These are phyloP conservation scores for Bombus picipes DNA, from an alignment of 1,140 invertebrate species.

Conservation along the genomic window DNA sequence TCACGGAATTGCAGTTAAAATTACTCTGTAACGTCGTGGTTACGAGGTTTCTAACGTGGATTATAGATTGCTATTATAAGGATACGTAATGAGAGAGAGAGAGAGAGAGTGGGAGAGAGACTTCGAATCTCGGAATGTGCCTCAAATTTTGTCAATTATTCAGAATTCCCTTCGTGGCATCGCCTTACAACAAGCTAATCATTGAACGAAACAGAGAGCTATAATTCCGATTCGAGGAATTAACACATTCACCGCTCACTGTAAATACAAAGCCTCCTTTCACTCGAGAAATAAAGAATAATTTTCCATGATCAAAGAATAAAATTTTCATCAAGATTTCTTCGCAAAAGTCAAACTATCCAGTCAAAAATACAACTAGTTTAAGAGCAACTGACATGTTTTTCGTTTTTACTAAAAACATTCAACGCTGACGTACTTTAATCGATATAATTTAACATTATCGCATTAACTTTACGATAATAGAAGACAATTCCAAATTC, in stretches of 20 bases:
- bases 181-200: slow-evolving; percentile 2
- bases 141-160: background rate
- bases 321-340: too few species aligned
- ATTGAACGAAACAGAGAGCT: background rate
- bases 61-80: background rate
- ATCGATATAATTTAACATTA: background rate
- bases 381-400: background rate
- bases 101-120: too few species aligned
- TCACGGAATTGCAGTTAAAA: too few species aligned
- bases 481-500: too few species aligned
- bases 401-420: background rate
- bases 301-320: background rate
- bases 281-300: background rate
- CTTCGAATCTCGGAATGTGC: background rate
- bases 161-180: background rate
- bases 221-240: background rate
- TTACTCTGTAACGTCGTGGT: background rate
- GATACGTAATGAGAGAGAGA: background rate
- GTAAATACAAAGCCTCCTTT: background rate
- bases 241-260: slow-evolving; percentile 17
- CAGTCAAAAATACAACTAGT: background rate
- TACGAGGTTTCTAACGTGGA: background rate
- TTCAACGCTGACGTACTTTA: background rate
- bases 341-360: too few species aligned
- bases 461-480: background rate